Percentiles rank a stretch among this genome's conserved stretches.
phyloP scores from a whole-genome alignment of 2,113 vertebrate species.

The Cnemophilus loriae region DNA sequence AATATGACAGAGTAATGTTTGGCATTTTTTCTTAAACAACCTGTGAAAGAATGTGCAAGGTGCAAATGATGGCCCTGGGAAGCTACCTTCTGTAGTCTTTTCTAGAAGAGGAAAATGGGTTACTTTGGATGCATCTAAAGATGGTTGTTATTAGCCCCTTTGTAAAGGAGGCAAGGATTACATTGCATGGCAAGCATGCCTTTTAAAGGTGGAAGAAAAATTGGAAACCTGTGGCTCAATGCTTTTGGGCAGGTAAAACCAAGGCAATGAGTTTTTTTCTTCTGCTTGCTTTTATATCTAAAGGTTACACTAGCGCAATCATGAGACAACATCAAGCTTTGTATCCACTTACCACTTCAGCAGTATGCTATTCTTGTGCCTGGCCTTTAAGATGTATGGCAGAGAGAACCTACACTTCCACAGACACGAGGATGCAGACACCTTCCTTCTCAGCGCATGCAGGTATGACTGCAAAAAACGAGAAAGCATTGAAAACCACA shows the following conservation, averaged over 20 bases:
- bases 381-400: not conserved
- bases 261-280: not conserved
- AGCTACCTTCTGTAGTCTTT: not conserved
- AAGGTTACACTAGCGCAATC: not conserved
- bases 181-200: not conserved
- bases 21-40: not conserved
- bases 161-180: not conserved
- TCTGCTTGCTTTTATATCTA: not conserved
- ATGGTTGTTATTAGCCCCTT: not conserved
- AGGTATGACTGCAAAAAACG: not conserved
- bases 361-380: accelerated
- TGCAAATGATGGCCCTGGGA: not conserved
- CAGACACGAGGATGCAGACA: not conserved
- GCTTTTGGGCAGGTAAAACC: not conserved
- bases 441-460: not conserved
- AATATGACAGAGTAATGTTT: not conserved
- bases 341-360: not conserved
- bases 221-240: not conserved
- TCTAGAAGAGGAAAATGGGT: not conserved
- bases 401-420: not conserved
- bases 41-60: not conserved
- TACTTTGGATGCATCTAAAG: not conserved
- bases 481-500: not conserved
- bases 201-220: not conserved
- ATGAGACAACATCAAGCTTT: not conserved